Evolutionary conservation across 1,140 invertebrate species (phyloP), one percentile per base, ranked within the genome.

Genomic region (Augochlora pura): DNA sequence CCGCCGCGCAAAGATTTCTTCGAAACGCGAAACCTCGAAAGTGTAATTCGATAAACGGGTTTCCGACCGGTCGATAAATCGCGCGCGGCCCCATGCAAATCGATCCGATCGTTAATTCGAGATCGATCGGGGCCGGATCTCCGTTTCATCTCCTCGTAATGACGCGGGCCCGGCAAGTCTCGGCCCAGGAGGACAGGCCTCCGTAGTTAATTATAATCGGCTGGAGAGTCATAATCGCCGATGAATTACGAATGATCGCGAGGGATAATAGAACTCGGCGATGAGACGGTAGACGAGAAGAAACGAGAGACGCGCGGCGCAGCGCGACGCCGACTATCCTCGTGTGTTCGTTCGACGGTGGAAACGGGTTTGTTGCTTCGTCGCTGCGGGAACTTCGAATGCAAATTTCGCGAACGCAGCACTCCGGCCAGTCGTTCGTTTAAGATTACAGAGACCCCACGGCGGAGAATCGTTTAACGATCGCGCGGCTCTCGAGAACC

Each of bases 71-170:
- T 23, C 39, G 59, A 75, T 60, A 75, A 75, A 57, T 46, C 54
- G 66, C 69, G 62, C 49, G 46, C 64, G n/a, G n/a, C 49, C 68
- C 64, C 23, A 81, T 54, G 65, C 21, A 75, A 69, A 65, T 77
- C 54, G 38, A 32, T 14, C 38, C 21, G 38, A 14, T 42, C 46
- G 32, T 82, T 77, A 52, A 52, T 72, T 57, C 27, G 27, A 64
- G 63, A 68, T 70, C 59, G 60, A 81, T 76, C 54, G 49, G 49
- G 59, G 21, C 38, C 21, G 38, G 57, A 46, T 59, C 38, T 52
- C 39, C 59, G 21, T 73, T 46, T 32, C 21, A 21, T 12, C 42
- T 32, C 63, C 16, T 16, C 52, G 12, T 42, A 42, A 75, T 75
- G 18, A 52, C 49, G 49, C n/a, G 72, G 46, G 46, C 42, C 7